Percentiles rank a stretch among this genome's conserved stretches.
Conservation (phyloP, 2,888 invertebrate species). For the Hypolimnas misippus region DNA sequence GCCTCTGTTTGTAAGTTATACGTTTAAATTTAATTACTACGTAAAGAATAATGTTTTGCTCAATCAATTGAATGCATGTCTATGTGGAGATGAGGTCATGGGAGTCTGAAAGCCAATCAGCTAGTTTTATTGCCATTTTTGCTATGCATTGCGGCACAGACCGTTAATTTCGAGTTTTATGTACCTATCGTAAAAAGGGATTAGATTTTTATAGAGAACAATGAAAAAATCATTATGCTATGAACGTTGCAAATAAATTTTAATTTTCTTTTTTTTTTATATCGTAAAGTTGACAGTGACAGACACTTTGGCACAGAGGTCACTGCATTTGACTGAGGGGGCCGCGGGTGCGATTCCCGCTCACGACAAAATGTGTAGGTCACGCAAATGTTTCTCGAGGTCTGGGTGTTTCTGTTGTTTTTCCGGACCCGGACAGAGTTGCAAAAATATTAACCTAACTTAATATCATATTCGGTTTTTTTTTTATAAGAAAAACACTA, state of each 20-base stretch:
- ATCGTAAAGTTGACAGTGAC: background rate
- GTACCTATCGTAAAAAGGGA: constrained; percentile 49
- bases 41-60: background rate
- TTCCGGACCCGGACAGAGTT: too few species aligned
- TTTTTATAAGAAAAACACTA: too few species aligned
- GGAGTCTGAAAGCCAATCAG: constrained; percentile 40
- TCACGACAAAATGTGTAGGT: too few species aligned
- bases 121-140: constrained; percentile 46
- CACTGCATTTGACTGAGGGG: too few species aligned
- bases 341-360: too few species aligned
- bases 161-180: constrained; percentile 49
- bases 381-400: too few species aligned
- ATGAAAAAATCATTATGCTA: constrained; percentile 45
- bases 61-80: background rate
- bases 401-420: too few species aligned
- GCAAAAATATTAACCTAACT: too few species aligned
- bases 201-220: constrained; percentile 48
- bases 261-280: background rate
- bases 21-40: too few species aligned
- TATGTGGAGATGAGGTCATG: background rate
- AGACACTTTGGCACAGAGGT: too few species aligned
- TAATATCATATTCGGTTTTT: too few species aligned
- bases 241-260: constrained; percentile 27
- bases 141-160: constrained; percentile 48
- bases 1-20: too few species aligned